Evolutionary conservation across 1,140 invertebrate species (phyloP), one percentile per base, ranked within the genome.

Genomic region (Paraescarpia echinospica): DNA sequence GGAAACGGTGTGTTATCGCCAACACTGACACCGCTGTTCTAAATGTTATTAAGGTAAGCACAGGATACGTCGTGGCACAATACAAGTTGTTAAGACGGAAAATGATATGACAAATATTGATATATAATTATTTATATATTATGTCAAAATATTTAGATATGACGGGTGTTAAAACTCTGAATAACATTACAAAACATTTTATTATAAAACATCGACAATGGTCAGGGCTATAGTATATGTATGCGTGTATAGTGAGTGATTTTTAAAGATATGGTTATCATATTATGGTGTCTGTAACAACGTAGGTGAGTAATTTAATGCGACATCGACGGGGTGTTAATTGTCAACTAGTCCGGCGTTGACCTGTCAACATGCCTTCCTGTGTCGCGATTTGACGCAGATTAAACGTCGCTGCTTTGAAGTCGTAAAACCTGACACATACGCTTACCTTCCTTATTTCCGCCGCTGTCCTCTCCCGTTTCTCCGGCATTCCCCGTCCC

Each of bases 371-470:
- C 48, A 51, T 8, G 48, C 48, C 48, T 51, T 51, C 18, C 8
- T 51, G 18, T 18, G 48, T 51, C 8, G 48, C 59, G 59, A 77
- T 77, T 77, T 77, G 59, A 77, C 59, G 59, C 59, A 77, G 59
- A 77, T 77, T 77, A 77, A 77, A 12, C 12, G 22, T 4, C 1
- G 59, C 59, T 18, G 59, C 59, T 77, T 77, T 77, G 59, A 77
- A 77, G 59, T 12, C 4, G 59, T 12, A 41, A 77, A 77, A 77
- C 59, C 8, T 2, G 59, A 90, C 8, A n/a, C 34, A 35, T 12
- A 8, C 35, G 4, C 91, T 48, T 48, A 91, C 91, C 91, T 91
- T 91, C 35, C 91, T 35, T 12, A 91, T 91, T 33, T 91, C 91
- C n/a, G 91, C 91, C 8, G 91, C 91, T 1, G 91, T 91, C 35